phyloP scores from a whole-genome alignment of 2,113 vertebrate genomes.

The Poeciliopsis retropinna region DNA sequence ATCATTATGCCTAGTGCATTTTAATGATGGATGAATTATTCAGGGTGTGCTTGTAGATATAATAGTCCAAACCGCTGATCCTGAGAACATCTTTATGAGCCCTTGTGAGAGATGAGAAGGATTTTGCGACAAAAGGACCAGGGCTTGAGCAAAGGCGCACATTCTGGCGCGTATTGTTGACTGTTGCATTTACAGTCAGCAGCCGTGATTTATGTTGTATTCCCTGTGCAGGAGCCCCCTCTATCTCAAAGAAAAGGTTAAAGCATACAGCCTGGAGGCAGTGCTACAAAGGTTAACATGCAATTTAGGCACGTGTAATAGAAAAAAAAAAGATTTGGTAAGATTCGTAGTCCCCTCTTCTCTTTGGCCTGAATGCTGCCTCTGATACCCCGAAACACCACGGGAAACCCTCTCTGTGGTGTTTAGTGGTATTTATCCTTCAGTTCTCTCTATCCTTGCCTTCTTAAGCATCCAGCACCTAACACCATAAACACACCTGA shows the following conservation, averaged over 20 bases:
- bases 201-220: slow-evolving; percentile 71
- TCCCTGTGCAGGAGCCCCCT: slow-evolving; percentile 58
- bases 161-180: slow-evolving; percentile 49
- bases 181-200: slow-evolving; percentile 56
- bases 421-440: slow-evolving; percentile 30
- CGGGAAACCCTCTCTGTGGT: slow-evolving; percentile 7
- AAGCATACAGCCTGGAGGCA: slow-evolving; percentile 74
- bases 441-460: slow-evolving; percentile 21
- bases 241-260: slow-evolving; percentile 75
- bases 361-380: not conserved
- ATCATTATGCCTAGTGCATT: slow-evolving; percentile 67
- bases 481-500: slow-evolving; percentile 58
- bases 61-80: slow-evolving; percentile 40
- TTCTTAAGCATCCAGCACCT: slow-evolving; percentile 43
- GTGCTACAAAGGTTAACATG: slow-evolving; percentile 74
- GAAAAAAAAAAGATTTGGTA: slow-evolving; percentile 23
- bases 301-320: slow-evolving; percentile 72
- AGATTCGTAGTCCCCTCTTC: slow-evolving; percentile 29
- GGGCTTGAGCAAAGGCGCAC: slow-evolving; percentile 26
- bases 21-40: slow-evolving; percentile 74
- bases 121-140: slow-evolving; percentile 36
- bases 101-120: not conserved
- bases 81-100: slow-evolving; percentile 41
- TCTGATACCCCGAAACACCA: slow-evolving; percentile 14
- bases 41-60: slow-evolving; percentile 51